phyloP scores from a whole-genome alignment of 2,797 vertebrate species.

The Syndactyla subalaris region DNA sequence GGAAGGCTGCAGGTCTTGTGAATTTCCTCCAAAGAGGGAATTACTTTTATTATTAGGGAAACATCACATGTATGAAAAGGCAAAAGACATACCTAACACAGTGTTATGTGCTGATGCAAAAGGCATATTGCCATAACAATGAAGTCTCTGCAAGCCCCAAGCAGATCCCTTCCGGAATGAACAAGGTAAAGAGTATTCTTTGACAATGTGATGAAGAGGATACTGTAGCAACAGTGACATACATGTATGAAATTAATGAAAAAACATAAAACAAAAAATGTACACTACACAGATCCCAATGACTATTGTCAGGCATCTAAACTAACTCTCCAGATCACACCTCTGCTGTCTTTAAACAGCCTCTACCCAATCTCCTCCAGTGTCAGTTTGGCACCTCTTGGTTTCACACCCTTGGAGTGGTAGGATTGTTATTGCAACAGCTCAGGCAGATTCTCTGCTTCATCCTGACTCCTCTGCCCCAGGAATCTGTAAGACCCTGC shows the following conservation, averaged over 20 bases:
- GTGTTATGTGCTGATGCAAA: not conserved
- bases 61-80: not conserved
- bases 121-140: not conserved
- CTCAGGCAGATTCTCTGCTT: not conserved
- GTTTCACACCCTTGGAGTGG: not conserved
- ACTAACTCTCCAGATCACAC: constrained; percentile 63
- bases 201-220: constrained; percentile 2
- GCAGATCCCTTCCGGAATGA: not conserved
- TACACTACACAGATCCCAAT: constrained; percentile 42
- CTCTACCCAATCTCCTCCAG: not conserved
- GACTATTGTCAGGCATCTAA: constrained; percentile 29
- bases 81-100: not conserved
- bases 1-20: not conserved
- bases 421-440: not conserved
- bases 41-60: not conserved
- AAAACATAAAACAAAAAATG: constrained; percentile 51
- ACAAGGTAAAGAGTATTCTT: not conserved
- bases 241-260: constrained; percentile 56
- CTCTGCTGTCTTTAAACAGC: constrained; percentile 34
- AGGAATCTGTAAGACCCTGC: not conserved
- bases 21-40: not conserved
- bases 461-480: not conserved
- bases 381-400: not conserved
- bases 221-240: constrained; percentile 34
- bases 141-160: not conserved